These are phyloP conservation scores for Podarcis cretensis DNA, from an alignment of 2,113 vertebrate species.

Conservation along the genomic window DNA sequence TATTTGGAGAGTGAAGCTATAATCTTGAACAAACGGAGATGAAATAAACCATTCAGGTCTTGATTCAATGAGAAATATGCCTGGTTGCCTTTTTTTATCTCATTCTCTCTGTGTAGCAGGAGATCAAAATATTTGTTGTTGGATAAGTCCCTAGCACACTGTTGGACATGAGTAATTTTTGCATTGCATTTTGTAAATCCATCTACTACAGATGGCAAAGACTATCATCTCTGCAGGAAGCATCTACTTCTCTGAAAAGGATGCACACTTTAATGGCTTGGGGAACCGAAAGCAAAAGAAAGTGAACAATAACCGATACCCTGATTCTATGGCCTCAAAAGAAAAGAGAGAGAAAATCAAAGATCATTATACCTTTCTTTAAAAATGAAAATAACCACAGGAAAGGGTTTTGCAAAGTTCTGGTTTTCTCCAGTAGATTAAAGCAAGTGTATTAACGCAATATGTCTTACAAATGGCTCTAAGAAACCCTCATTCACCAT, in stretches of 20 bases:
- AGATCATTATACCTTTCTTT: neutral
- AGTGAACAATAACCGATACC: conserved; percentile 7
- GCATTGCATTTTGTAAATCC: conserved; percentile 6
- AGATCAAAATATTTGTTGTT: conserved; percentile 6
- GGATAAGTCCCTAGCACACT: neutral
- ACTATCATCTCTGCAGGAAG: conserved; percentile 7
- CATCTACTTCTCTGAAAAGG: conserved; percentile 1
- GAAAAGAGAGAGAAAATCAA: neutral
- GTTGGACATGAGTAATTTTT: neutral
- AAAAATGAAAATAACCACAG: conserved; percentile 23
- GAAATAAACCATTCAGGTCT: neutral
- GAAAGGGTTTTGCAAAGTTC: conserved; percentile 33
- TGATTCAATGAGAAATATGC: conserved; percentile 2
- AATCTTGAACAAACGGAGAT: conserved; percentile 10
- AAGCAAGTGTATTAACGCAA: neutral
- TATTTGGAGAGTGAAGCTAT: neutral
- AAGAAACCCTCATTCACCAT: neutral
- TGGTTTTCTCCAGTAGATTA: conserved; percentile 28
- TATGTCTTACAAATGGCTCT: neutral
- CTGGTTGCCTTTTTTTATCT: conserved; percentile 8
- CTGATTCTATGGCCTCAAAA: neutral
- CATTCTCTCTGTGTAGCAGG: conserved; percentile 1
- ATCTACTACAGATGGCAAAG: neutral
- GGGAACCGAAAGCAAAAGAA: neutral
- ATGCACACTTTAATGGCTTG: neutral